phyloP scores from a whole-genome alignment of 2,797 vertebrate species.

The Alosa sapidissima region DNA sequence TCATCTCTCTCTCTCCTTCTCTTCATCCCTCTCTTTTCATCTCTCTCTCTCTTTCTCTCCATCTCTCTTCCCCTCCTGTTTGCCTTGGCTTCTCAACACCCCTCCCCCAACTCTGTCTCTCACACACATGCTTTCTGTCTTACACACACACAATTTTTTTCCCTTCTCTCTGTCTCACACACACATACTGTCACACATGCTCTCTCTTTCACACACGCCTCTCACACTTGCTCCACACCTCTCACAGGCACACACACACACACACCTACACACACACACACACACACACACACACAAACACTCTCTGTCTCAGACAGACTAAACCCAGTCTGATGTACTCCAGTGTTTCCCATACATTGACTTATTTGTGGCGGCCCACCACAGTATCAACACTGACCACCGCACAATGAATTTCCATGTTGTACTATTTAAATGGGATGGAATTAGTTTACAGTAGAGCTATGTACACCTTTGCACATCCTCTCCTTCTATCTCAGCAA shows the following conservation, averaged over 20 bases:
- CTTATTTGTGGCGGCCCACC: too few species aligned
- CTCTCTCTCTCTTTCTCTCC: not conserved
- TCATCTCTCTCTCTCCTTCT: not conserved
- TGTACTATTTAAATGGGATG: too few species aligned
- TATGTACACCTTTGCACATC: too few species aligned
- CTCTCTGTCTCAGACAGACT: too few species aligned
- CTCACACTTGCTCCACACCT: not conserved
- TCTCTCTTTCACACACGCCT: not conserved
- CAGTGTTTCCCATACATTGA: not conserved
- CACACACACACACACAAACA: too few species aligned
- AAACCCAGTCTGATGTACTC: too few species aligned
- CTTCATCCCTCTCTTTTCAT: not conserved
- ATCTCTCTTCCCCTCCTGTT: not conserved
- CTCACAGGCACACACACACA: too few species aligned
- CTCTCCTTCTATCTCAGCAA: too few species aligned
- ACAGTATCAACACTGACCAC: too few species aligned
- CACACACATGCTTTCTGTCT: not conserved
- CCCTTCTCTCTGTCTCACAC: too few species aligned
- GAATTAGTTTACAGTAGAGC: too few species aligned
- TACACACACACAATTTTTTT: not conserved
- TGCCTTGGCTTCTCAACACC: not conserved
- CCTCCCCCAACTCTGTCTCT: not conserved
- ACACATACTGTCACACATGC: not conserved
- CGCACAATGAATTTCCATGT: not conserved
- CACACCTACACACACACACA: too few species aligned